These are phyloP conservation scores for Borostomias antarcticus DNA, from an alignment of 2,797 vertebrate genomes.

Conservation along the genomic window DNA sequence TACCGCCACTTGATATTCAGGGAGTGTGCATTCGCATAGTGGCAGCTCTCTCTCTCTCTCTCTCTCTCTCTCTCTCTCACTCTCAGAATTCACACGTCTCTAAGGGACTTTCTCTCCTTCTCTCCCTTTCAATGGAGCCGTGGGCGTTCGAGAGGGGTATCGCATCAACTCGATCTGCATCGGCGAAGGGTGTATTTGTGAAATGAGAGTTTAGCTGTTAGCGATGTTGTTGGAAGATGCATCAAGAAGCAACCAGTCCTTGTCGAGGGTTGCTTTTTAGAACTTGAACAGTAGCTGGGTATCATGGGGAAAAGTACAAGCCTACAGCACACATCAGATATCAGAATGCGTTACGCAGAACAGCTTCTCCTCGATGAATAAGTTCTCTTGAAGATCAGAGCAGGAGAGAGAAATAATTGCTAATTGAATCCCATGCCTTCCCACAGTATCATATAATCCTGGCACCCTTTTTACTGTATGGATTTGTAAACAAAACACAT, in stretches of 20 bases:
- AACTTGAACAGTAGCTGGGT: conserved; percentile 60
- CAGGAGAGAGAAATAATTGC: conserved; percentile 43
- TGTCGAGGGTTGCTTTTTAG: conserved; percentile 52
- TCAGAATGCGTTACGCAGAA: conserved; percentile 53
- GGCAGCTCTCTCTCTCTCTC: no score
- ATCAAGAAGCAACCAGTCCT: conserved; percentile 57
- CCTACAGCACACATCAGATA: conserved; percentile 66
- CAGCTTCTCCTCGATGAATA: conserved; percentile 46
- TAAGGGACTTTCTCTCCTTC: conserved; percentile 40
- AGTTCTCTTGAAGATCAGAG: conserved; percentile 47
- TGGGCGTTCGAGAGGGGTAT: not conserved
- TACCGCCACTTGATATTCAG: conserved; percentile 77
- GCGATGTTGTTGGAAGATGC: conserved; percentile 60
- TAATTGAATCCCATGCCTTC: conserved; percentile 55
- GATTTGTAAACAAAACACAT: conserved; percentile 54
- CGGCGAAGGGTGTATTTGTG: no score
- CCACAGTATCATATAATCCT: conserved; percentile 39
- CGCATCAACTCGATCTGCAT: no score
- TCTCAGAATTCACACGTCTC: conserved; percentile 64
- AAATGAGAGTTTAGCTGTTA: no score
- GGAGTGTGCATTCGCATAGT: conserved; percentile 61
- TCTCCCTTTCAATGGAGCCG: conserved; percentile 54
- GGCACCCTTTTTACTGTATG: conserved; percentile 40
- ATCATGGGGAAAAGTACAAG: conserved; percentile 62
- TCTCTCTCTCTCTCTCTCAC: conserved; percentile 63